Base-by-base conservation (phyloP, 2,113 vertebrate genomes). In the Gila orcuttii region DNA sequence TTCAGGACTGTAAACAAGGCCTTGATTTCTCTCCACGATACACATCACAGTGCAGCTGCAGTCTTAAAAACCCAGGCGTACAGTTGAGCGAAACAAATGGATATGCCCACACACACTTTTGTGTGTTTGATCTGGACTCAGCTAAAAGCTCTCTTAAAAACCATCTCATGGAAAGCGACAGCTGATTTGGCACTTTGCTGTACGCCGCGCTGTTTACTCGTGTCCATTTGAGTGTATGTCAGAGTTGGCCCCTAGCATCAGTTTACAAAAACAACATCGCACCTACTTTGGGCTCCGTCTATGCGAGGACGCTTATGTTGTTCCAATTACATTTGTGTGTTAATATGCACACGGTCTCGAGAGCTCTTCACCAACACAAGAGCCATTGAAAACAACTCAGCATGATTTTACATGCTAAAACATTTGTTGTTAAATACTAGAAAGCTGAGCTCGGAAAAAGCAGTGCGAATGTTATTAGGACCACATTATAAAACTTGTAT, bases 151-250 rank as follows among this genome's bases (percentile, higher is more conserved):
- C 59, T 81, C 69, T 45, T 52, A 47, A 17, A 60, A 64, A 6
- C 31, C 33, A 31, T 45, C 90, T 80, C 81, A 80, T 84, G 83
- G 86, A 90, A 89, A 87, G 85, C 88, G 86, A 90, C 87, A 91
- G 89, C 86, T 90, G 88, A 87, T 89, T 90, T 89, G 83, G 76
- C 81, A 86, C 89, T 69, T 85, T 71, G 68, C 90, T 91, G 90
- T 91, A 90, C 90, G 91, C 93, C 92, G 88, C 87, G 79, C 90
- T 91, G 89, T 92, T 93, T 93, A 94, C 93, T 93, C 93, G 90
- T 87, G 87, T 92, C 93, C 90, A 92, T 92, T 93, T 92, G 93
- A 93, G 91, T 93, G 89, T 92, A 89, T 92, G 91, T 93, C 86
- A 92, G 88, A 91, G 86, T 59, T 57, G 86, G 87, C 91, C 88